A percentile compares a stretch with the other conserved stretches of the same genome.
phyloP scores from a whole-genome alignment of 2,113 vertebrate genomes.

The Sceloporus undulatus region DNA sequence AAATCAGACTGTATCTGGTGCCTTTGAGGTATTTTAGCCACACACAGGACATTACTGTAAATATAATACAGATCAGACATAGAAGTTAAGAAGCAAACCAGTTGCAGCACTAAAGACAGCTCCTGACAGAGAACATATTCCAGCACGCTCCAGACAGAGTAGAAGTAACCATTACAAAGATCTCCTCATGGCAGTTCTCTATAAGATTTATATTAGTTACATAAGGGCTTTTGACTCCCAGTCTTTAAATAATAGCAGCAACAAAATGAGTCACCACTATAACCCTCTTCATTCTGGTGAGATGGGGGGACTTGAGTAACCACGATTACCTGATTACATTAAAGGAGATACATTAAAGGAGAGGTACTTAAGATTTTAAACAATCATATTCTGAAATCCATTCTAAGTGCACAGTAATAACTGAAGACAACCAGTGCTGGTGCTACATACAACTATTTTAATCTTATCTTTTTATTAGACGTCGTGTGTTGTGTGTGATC shows the following conservation, averaged over 20 bases:
- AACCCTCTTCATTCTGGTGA: neutral
- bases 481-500: constrained; percentile 1
- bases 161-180: no score
- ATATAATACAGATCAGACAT: neutral
- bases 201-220: neutral
- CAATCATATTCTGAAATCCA: neutral
- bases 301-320: no score
- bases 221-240: neutral
- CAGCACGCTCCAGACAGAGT: neutral
- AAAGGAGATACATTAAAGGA: neutral
- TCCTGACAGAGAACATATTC: neutral
- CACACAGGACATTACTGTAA: no score
- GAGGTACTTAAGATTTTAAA: neutral
- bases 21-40: no score
- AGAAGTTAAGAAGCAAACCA: neutral
- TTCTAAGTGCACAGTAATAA: neutral
- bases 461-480: constrained; percentile 13
- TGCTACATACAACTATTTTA: constrained; percentile 5
- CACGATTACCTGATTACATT: no score
- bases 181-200: neutral
- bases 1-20: no score
- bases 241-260: neutral
- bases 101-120: neutral
- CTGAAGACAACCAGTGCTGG: neutral
- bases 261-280: neutral